Conservation (phyloP, 2,888 invertebrate species). For the Macrosiphum euphorbiae region DNA sequence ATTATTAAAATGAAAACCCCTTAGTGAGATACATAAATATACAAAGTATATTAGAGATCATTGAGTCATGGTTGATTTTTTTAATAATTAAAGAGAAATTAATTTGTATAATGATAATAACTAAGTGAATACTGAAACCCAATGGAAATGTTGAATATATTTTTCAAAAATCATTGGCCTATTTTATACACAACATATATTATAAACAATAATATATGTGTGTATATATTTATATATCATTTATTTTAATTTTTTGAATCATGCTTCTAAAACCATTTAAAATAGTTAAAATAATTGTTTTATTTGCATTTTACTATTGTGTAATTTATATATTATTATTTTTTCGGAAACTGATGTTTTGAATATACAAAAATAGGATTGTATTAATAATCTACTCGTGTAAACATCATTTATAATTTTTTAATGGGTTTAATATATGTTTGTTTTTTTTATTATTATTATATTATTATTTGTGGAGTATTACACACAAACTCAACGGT, state of each 20-base stretch:
- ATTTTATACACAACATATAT: constrained; percentile 19
- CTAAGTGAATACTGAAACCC: constrained; percentile 42
- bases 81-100: constrained; percentile 52
- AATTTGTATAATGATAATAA: constrained; percentile 45
- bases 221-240: neutral
- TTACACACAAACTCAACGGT: constrained; percentile 50
- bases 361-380: constrained; percentile 1
- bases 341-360: constrained; percentile 45
- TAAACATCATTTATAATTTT: constrained; percentile 54
- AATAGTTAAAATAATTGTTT: neutral
- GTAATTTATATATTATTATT: constrained; percentile 25
- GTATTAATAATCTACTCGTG: constrained; percentile 26
- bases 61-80: constrained; percentile 63
- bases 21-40: constrained; percentile 60
- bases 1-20: constrained; percentile 45
- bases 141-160: neutral
- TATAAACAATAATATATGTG: neutral
- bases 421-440: constrained; percentile 51
- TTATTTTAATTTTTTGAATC: constrained; percentile 27
- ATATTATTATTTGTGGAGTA: constrained; percentile 44
- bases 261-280: constrained; percentile 27
- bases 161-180: constrained; percentile 43
- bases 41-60: constrained; percentile 58
- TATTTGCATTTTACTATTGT: constrained; percentile 35
- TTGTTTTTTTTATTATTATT: constrained; percentile 41